Conservation (phyloP, 2,888 invertebrate genomes). For the Andrena trimmerana region DNA sequence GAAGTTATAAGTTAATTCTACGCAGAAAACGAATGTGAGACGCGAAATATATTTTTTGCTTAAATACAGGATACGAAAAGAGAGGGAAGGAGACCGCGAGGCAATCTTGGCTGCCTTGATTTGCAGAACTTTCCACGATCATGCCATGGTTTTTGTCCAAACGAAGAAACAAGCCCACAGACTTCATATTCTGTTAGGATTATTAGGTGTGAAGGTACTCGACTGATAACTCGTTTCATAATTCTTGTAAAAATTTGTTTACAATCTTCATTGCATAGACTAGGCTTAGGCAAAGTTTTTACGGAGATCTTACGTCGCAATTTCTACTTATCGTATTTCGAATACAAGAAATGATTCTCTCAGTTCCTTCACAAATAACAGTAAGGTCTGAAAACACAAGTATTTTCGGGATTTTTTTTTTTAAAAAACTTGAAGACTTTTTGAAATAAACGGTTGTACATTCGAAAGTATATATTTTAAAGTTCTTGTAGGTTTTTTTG, state of each 20-base stretch:
- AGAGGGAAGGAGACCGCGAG: constrained; percentile 96
- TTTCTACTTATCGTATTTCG: no score
- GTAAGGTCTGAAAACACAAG: no score
- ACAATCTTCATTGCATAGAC: neutral
- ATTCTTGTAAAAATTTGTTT: neutral
- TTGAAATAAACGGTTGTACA: no score
- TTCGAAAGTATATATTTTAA: no score
- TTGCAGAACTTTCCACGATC: constrained; percentile 95
- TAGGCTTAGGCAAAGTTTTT: no score
- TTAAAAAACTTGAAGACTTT: no score
- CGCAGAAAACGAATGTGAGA: neutral
- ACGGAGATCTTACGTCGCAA: no score
- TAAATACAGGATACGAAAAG: constrained; percentile 91
- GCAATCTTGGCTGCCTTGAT: constrained; percentile 94
- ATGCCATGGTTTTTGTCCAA: constrained; percentile 97
- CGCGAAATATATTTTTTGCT: constrained; percentile 4
- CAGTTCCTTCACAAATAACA: no score
- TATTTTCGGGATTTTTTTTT: no score
- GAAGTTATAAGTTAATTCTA: constrained; percentile 6
- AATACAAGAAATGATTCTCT: no score
- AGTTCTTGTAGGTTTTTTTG: no score
- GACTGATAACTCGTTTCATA: constrained; percentile 16
- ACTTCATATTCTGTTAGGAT: constrained; percentile 95
- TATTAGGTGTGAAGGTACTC: constrained; percentile 93
- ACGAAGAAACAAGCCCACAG: constrained; percentile 98